Percentiles rank a stretch among this genome's conserved stretches.
These are phyloP conservation scores for Temnothorax nylanderi DNA, from an alignment of 1,140 invertebrate species.

Conservation along the genomic window DNA sequence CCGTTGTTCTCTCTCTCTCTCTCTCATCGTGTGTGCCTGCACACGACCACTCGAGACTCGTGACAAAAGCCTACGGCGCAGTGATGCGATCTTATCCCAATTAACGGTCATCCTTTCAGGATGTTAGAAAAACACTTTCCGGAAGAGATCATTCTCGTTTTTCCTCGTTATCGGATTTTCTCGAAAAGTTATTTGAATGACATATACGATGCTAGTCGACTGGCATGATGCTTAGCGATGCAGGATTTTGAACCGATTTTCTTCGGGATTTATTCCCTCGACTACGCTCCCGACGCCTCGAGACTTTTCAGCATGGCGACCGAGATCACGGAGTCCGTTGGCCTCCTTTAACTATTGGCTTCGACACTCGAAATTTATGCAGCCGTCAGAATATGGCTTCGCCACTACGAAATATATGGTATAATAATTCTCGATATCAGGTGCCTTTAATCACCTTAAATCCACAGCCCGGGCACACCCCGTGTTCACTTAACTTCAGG, in stretches of 20 bases:
- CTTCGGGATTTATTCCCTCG: not conserved
- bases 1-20: not conserved
- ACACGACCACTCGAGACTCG: conserved; percentile 51
- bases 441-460: conserved; percentile 86
- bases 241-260: conserved; percentile 15
- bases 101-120: conserved; percentile 55
- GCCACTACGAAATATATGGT: conserved; percentile 81
- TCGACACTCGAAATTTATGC: conserved; percentile 73
- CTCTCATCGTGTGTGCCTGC: conserved; percentile 33
- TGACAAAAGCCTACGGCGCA: conserved; percentile 62
- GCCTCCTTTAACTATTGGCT: conserved; percentile 43
- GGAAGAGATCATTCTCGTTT: conserved; percentile 9
- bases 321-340: not conserved
- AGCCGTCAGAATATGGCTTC: conserved; percentile 78
- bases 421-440: conserved; percentile 86
- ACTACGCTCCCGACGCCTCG: not conserved
- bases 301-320: conserved; percentile 34
- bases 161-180: not conserved
- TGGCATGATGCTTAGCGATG: not conserved
- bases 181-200: not conserved
- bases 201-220: not conserved
- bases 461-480: conserved; percentile 83
- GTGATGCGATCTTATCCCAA: conserved; percentile 66
- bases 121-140: not conserved
- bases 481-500: conserved; percentile 83